A percentile compares a stretch with the other conserved stretches of the same genome.
phyloP scores from a whole-genome alignment of 2,888 invertebrate species.

The Molanna angustata region DNA sequence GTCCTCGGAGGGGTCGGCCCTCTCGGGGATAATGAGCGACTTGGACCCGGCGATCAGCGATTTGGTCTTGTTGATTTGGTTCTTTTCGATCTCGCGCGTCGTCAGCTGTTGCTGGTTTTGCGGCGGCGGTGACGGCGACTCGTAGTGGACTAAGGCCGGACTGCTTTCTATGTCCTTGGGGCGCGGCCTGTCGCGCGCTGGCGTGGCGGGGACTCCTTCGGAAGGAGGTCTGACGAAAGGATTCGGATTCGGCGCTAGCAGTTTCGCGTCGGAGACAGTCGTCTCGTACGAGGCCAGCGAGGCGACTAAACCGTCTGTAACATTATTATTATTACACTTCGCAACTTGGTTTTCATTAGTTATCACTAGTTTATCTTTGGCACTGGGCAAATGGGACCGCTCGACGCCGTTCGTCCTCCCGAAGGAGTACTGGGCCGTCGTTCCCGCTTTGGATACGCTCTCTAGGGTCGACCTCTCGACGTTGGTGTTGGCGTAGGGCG shows the following conservation, averaged over 20 bases:
- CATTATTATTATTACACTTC: not conserved
- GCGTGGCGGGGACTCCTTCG: constrained; percentile 3
- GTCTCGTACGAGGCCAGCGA: constrained; percentile 27
- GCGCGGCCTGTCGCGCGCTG: too few species aligned
- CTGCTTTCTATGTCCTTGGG: constrained; percentile 24
- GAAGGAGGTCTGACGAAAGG: not conserved
- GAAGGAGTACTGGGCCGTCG: constrained; percentile 62
- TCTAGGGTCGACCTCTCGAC: constrained; percentile 62
- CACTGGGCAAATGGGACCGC: constrained; percentile 40
- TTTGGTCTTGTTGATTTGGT: constrained; percentile 65
- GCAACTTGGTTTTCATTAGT: constrained; percentile 15
- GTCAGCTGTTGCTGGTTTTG: constrained; percentile 45
- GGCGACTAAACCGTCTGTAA: not conserved
- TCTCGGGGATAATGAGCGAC: constrained; percentile 36
- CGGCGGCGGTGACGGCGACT: constrained; percentile 31
- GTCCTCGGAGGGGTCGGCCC: constrained; percentile 40
- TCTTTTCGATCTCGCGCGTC: constrained; percentile 65
- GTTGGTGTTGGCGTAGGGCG: constrained; percentile 44
- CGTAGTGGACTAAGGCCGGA: constrained; percentile 22
- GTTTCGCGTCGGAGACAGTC: constrained; percentile 45
- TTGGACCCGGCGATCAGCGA: constrained; percentile 36
- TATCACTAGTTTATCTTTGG: constrained; percentile 8
- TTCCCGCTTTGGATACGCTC: constrained; percentile 67
- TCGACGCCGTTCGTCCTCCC: constrained; percentile 32
- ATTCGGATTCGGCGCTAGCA: constrained; percentile 44